Percentiles rank a stretch among this genome's conserved stretches.
Evolutionary conservation across 2,888 invertebrate genomes (phyloP).

Genomic region (Acronicta psi): DNA sequence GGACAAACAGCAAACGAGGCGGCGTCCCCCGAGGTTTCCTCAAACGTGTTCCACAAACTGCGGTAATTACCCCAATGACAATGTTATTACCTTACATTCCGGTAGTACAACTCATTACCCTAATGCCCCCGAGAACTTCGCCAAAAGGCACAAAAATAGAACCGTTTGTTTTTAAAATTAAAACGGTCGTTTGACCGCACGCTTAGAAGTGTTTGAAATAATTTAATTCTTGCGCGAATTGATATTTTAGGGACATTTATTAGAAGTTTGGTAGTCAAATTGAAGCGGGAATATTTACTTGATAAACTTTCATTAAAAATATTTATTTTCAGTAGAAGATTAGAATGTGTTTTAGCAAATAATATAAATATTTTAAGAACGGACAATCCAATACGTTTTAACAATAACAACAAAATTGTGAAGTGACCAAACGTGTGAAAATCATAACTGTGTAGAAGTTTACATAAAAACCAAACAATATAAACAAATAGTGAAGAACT

Average conservation of each 20-base stretch:
- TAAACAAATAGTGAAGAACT: not conserved
- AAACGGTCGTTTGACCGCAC: conserved; percentile 19
- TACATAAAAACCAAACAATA: not conserved
- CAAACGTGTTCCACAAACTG: conserved; percentile 30
- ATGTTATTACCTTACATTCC: conserved; percentile 14
- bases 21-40: conserved; percentile 13
- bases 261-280: too few species aligned
- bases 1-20: conserved; percentile 4
- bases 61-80: conserved; percentile 24
- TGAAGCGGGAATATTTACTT: too few species aligned
- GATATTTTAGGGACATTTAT: conserved; percentile 21
- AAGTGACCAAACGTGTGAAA: too few species aligned
- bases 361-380: too few species aligned
- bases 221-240: conserved; percentile 10
- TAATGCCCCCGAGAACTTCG: conserved; percentile 17
- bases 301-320: too few species aligned
- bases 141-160: conserved; percentile 32
- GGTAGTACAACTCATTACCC: conserved; percentile 19
- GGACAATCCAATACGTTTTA: too few species aligned
- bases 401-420: too few species aligned
- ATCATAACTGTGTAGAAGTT: too few species aligned
- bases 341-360: too few species aligned
- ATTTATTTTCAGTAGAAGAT: not conserved
- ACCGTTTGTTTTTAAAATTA: conserved; percentile 27
- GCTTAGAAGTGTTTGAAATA: conserved; percentile 16